Evolutionary conservation across 92 coral and sea anemone genomes (phyloP).

Genomic region (Palythoa heliodiscus): DNA sequence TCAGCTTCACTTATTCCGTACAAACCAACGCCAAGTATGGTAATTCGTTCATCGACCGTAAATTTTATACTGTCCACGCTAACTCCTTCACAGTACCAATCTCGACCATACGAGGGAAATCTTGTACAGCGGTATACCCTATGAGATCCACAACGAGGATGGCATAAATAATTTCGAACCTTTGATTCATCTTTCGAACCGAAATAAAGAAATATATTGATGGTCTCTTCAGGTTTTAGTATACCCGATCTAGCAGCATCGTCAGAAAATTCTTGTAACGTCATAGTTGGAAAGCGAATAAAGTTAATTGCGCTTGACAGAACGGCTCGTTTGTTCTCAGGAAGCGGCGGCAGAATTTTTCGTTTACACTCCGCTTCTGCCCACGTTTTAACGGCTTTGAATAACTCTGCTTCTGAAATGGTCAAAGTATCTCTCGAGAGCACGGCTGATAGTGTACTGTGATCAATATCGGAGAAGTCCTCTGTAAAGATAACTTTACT

Average conservation of each 20-base stretch:
- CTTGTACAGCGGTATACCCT: slow-evolving; percentile 71
- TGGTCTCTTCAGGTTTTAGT: slow-evolving; percentile 77
- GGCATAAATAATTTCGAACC: slow-evolving; percentile 65
- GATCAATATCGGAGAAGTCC: slow-evolving; percentile 71
- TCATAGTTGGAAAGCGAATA: slow-evolving; percentile 85
- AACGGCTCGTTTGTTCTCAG: slow-evolving; percentile 78
- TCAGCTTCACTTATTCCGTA: slow-evolving; percentile 71
- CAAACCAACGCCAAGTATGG: slow-evolving; percentile 76
- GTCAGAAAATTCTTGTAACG: slow-evolving; percentile 78
- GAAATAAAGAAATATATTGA: slow-evolving; percentile 69
- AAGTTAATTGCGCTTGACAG: slow-evolving; percentile 72
- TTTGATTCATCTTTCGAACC: slow-evolving; percentile 82
- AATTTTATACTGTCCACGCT: slow-evolving; percentile 82
- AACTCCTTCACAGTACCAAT: slow-evolving; percentile 85
- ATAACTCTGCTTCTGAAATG: slow-evolving; percentile 73
- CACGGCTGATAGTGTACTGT: slow-evolving; percentile 74
- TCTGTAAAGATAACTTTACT: slow-evolving; percentile 71
- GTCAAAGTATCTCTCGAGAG: slow-evolving; percentile 78
- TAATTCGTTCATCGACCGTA: slow-evolving; percentile 73
- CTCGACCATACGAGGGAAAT: slow-evolving; percentile 63
- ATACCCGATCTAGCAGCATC: slow-evolving; percentile 89
- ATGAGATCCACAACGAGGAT: slow-evolving; percentile 76
- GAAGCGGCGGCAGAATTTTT: slow-evolving; percentile 57
- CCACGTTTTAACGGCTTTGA: slow-evolving; percentile 80
- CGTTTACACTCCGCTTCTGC: slow-evolving; percentile 78